A percentile compares a stretch with the other conserved stretches of the same genome.
phyloP scores from a whole-genome alignment of 2,888 invertebrate genomes.

The Archips xylosteana region DNA sequence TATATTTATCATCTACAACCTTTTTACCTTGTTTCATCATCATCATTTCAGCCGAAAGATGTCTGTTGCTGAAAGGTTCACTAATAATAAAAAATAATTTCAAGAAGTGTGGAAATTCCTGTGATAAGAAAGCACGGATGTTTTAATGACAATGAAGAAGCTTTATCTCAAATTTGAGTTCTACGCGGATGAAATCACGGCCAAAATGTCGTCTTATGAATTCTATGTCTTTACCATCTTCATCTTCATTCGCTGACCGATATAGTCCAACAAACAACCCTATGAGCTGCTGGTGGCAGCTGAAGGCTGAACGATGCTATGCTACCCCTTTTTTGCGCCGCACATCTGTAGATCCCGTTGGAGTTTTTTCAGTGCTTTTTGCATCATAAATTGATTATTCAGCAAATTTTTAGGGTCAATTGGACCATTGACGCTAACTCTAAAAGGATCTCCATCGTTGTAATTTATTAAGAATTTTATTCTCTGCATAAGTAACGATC shows the following conservation, averaged over 20 bases:
- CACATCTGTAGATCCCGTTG: background rate
- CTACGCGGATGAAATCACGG: no score
- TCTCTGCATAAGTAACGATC: no score
- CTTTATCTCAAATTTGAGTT: no score
- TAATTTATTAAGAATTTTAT: background rate
- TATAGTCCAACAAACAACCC: background rate
- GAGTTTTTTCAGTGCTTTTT: conserved; percentile 1
- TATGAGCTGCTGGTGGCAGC: conserved; percentile 20
- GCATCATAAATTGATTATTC: background rate
- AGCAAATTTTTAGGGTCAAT: background rate
- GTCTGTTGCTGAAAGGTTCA: no score
- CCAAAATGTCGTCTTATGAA: no score
- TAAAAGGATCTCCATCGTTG: background rate
- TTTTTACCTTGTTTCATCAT: no score
- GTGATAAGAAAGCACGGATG: no score
- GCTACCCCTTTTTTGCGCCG: conserved; percentile 23
- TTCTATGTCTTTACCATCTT: background rate
- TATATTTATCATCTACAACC: no score
- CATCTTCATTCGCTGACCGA: background rate
- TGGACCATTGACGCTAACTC: background rate
- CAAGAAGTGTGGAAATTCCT: no score
- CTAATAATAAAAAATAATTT: no score
- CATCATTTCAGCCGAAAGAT: no score
- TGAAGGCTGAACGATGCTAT: conserved; percentile 29
- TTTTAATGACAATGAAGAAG: no score